Base-by-base conservation (phyloP, 2,797 vertebrate species). In the Epinephelus coioides region DNA sequence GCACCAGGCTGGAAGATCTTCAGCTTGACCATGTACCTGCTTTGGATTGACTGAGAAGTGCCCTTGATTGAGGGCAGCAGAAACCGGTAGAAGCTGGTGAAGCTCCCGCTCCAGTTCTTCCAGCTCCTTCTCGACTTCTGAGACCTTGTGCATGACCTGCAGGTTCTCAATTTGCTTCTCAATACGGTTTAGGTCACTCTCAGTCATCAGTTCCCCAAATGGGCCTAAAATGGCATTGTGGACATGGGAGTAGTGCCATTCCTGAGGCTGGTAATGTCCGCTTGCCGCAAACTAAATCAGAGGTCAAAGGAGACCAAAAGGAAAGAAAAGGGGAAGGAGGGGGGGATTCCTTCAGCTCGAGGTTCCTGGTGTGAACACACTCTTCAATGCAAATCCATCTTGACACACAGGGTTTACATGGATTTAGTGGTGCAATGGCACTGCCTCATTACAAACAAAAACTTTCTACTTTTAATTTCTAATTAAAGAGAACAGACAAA, bases 111-210 rank as follows among this genome's bases (percentile, higher is more conserved):
- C 97, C 60, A 96, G 94, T 81, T 95, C 94, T 81, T 95, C 95
- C 73, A 97, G 89, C 83, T 96, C 96, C 34, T 94, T 97, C 93
- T 97, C 97, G 5, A 97, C 96, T 61, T 94, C 96, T 57, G 96
- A 96, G 5, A 95, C 96, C 86, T 97, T 97, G 89, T 97, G 97
- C 96, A 98, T 95, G 67, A 99, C 97, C 86, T 97, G 98, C 68
- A 99, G 96, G 90, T 98, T 98, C 90, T 98, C 97, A 62, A 98
- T 97, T 90, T 97, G 98, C 95, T 96, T 96, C 91, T 99, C 98
- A 83, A 99, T 97, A 76, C 94, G 95, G 79, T 95, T 94, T 64
- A 98, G 89, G 85, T 99, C 98, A 5, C 94, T 95, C 89, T 99
- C 98, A 1, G 96, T 96, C 97, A 98, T 97, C 80, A 96, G 96